These are phyloP conservation scores for Cuculus canorus DNA, from an alignment of 2,797 vertebrate genomes.

Conservation along the genomic window DNA sequence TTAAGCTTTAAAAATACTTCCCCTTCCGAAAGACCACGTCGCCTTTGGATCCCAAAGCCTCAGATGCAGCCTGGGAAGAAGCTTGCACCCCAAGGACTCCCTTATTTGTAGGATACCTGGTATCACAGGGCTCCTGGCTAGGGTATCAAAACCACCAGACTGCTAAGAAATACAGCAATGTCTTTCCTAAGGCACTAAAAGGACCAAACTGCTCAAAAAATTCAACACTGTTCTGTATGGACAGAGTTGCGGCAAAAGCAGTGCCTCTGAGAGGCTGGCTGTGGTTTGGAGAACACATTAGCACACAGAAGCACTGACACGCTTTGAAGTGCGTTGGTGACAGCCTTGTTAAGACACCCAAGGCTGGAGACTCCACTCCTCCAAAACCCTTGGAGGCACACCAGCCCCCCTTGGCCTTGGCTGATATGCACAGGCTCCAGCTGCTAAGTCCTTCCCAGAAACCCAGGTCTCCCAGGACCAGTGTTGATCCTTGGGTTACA, in stretches of 20 bases:
- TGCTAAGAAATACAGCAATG: neutral
- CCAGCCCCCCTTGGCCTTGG: neutral
- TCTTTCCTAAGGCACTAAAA: neutral
- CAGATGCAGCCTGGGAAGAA: neutral
- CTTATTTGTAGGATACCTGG: neutral
- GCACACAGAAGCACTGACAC: neutral
- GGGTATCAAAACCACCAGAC: neutral
- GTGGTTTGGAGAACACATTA: neutral
- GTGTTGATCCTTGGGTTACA: neutral
- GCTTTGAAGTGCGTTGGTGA: neutral
- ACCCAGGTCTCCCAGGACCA: neutral
- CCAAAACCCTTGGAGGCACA: neutral
- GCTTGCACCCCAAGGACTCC: neutral
- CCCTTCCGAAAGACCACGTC: accelerated
- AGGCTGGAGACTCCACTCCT: neutral
- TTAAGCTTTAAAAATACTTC: neutral
- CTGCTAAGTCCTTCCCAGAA: neutral
- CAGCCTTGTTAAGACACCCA: neutral
- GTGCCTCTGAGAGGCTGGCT: neutral
- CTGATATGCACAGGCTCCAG: neutral
- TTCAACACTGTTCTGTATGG: accelerated
- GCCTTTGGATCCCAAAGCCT: neutral
- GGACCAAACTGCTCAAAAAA: neutral
- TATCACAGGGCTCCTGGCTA: neutral
- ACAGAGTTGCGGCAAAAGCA: neutral